Conservation (phyloP, 2,888 invertebrate genomes). For the Bhutanitis thaidina region DNA sequence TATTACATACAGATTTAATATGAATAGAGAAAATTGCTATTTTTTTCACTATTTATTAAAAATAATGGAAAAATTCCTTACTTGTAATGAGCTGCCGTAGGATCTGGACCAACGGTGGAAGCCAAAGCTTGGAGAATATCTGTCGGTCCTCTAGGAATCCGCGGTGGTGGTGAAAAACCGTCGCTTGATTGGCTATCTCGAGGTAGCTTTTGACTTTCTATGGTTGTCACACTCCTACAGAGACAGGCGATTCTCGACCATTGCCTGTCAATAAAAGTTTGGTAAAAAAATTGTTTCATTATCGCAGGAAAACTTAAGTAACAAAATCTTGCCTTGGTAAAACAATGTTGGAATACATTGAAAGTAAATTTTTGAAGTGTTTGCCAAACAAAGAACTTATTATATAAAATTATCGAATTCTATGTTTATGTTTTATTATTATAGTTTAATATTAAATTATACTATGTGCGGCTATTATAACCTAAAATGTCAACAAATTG, state of each 20-base stretch:
- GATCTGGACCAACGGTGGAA: constrained; percentile 87
- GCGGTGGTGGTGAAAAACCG: constrained; percentile 80
- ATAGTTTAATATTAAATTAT: background rate
- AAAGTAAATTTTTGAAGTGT: background rate
- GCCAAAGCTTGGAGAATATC: constrained; percentile 91
- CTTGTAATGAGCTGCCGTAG: constrained; percentile 93
- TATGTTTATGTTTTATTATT: background rate
- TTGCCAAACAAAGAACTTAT: background rate
- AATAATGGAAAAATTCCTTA: too few species aligned
- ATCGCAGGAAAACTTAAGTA: background rate
- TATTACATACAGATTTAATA: too few species aligned
- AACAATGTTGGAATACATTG: constrained; percentile 51
- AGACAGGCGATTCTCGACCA: constrained; percentile 55
- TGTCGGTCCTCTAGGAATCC: constrained; percentile 88
- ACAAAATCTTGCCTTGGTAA: constrained; percentile 38
- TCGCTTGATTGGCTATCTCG: constrained; percentile 50
- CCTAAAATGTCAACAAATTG: background rate
- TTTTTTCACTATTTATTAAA: too few species aligned
- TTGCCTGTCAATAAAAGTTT: constrained; percentile 39
- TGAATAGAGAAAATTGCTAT: too few species aligned
- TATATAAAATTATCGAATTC: background rate
- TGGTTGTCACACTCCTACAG: constrained; percentile 51
- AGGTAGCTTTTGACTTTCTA: constrained; percentile 64
- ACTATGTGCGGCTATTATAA: background rate
- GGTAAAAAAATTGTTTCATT: too few species aligned